Evolutionary conservation across 2,113 vertebrate genomes (phyloP).

Genomic region (Menidia beryllina): DNA sequence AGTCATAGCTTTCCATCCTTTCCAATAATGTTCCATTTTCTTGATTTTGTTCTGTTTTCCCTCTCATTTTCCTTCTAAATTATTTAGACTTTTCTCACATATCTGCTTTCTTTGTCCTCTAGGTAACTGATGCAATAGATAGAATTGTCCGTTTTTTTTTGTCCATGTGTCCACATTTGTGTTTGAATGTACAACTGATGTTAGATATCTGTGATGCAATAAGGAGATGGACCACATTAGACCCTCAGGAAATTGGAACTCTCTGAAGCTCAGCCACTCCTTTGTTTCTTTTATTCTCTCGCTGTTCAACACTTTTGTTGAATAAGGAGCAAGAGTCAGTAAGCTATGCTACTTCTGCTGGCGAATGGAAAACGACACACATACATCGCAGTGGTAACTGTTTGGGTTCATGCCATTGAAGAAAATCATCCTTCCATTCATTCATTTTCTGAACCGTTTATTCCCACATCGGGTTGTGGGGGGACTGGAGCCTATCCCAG

Average conservation of each 20-base stretch:
- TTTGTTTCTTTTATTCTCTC: slow-evolving; percentile 8
- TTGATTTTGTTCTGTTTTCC: background rate
- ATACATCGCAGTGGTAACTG: no score
- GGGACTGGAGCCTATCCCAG: no score
- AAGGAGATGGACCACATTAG: background rate
- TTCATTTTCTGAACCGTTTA: no score
- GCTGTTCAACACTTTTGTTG: background rate
- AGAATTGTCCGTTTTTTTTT: slow-evolving; percentile 5
- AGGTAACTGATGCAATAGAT: slow-evolving; percentile 7
- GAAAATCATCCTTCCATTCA: no score
- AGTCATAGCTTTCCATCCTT: no score
- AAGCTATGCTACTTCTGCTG: background rate
- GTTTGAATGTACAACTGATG: slow-evolving; percentile 3
- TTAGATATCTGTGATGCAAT: background rate
- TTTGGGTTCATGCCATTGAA: background rate
- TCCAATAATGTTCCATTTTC: background rate
- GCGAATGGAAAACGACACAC: background rate
- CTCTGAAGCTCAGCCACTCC: background rate
- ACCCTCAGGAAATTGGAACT: slow-evolving; percentile 44
- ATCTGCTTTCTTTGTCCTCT: background rate
- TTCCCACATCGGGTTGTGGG: no score
- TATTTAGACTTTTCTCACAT: background rate
- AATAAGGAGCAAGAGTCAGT: slow-evolving; percentile 2
- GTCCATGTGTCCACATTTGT: background rate
- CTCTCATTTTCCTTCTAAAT: background rate